Base-by-base conservation (phyloP, 30 jellyfish, hydroid and myxozoan genomes). In the Aurelia aurita region DNA sequence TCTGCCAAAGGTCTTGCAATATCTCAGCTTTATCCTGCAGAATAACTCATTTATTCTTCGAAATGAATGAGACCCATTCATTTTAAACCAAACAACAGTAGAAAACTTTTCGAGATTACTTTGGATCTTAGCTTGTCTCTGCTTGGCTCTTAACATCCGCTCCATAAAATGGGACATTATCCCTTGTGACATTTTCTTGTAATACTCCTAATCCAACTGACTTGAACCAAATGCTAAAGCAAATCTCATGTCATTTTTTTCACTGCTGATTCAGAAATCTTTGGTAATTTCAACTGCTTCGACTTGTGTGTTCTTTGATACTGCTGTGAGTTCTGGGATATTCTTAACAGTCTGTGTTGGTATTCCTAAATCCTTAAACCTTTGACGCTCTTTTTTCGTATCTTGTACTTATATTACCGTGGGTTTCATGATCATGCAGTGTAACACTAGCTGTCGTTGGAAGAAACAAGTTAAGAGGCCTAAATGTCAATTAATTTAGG, bases 131-230 rank as follows among this genome's bases (percentile, higher is more conserved):
- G 44, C 75, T 54, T 53, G 59, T 54, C 22, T 73, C 58, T 55
- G 75, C 86, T 74, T 74, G 47, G 86, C 58, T 74, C 34, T 74
- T 74, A 72, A 28, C 86, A 74, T 74, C 86, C 74, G 29, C 29
- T 74, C 72, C 39, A 53, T 76, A 22, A 72, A 44, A 74, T 74
- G 58, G 62, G 55, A 23, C 32, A 22, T 39, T 74, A 74, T 74
- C 86, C 55, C 72, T 58, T 15, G 22, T 74, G 63, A 74, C 74
- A 74, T 57, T 74, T 74, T 55, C 66, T 74, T 74, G 32, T 47
- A 54, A 55, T 22, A 23, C 75, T 60, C 74, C 13, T 74, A 74
- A 74, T 74, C 86, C 63, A 2, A 0, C 64, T 22, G 86, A 16
- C n/a, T 74, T 74, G 39, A 31, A 74, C 21, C 45, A 18, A 74